Evolutionary conservation across 2,113 vertebrate species (phyloP).

Genomic region (Nyctereutes procyonoides): DNA sequence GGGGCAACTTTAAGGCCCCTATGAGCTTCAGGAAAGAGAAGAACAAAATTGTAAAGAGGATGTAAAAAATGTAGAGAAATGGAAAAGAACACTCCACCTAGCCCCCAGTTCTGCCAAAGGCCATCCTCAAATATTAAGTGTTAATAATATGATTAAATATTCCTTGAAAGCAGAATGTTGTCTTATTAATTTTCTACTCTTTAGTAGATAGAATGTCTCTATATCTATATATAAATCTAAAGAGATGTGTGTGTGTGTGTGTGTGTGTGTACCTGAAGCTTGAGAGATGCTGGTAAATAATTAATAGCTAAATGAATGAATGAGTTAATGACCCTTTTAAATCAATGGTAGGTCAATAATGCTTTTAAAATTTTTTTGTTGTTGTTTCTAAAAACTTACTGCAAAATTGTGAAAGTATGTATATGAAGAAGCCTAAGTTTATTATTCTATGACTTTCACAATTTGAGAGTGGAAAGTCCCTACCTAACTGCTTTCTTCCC

Average conservation of each 20-base stretch:
- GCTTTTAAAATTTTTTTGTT: background rate
- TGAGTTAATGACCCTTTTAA: conserved; percentile 36
- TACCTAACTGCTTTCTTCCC: background rate
- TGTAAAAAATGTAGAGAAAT: background rate
- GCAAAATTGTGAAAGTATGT: background rate
- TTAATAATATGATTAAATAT: conserved; percentile 30
- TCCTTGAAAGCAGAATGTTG: conserved; percentile 33
- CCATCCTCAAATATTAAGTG: background rate
- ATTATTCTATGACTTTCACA: conserved; percentile 26
- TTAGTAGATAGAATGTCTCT: background rate
- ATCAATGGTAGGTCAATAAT: conserved; percentile 23
- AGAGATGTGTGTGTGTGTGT: no score
- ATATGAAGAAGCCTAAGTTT: background rate
- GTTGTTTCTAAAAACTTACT: background rate
- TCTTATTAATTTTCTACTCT: conserved; percentile 39
- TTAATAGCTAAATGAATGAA: conserved; percentile 54
- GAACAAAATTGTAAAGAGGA: background rate
- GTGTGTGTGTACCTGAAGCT: background rate
- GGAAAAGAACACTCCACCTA: background rate
- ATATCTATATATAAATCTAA: background rate
- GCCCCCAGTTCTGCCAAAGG: conserved; percentile 2
- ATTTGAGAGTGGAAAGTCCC: conserved; percentile 49
- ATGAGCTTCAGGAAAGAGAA: background rate
- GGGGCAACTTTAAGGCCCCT: background rate
- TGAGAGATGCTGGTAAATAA: background rate